Evolutionary conservation across 2,113 vertebrate genomes (phyloP), one percentile per base, ranked within the genome.

Genomic region (Morone chrysops): DNA sequence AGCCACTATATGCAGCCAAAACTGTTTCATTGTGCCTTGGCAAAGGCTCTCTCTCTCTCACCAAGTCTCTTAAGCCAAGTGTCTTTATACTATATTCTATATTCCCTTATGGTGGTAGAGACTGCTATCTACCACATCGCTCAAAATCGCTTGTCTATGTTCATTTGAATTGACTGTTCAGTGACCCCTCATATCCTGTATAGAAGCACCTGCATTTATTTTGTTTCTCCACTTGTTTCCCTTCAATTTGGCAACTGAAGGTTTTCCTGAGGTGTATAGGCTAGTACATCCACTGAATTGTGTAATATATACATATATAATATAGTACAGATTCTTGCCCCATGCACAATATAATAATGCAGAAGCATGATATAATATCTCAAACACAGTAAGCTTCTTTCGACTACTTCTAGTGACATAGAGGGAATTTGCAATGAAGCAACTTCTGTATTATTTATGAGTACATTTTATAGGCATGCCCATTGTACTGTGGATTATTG

Each of bases 371-470:
- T 41, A 18, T 18, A 41, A 53, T 54, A 54, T 51, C n/a, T 56
- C 4, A 40, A 2, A 56, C 13, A 43, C 1, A 14, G 20, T 6
- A 12, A 51, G 18, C 0, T 68, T 38, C 43, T 11, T 47, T 16
- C 12, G 11, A 11, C 9, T 17, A 8, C 16, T 16, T 68, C 8
- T 16, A 16, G 18, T 11, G 6, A 38, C 5, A 57, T 22, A 13
- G 22, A 60, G 10, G 22, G 8, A 53, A 43, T 78, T 3, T 81
- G 20, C 12, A 56, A 22, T 9, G 18, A 54, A 31, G 2, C 8
- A 56, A 22, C 31, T 40, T 54, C 14, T 61, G 17, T 45, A 22
- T 51, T 54, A 83, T 60, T 43, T 50, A 60, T 67, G 45, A 68
- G 41, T n/a, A 36, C 18, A 48, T 50, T 83, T 65, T 18, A 40